Evolutionary conservation across 2,888 invertebrate species (phyloP).

Genomic region (Stenurella melanura): DNA sequence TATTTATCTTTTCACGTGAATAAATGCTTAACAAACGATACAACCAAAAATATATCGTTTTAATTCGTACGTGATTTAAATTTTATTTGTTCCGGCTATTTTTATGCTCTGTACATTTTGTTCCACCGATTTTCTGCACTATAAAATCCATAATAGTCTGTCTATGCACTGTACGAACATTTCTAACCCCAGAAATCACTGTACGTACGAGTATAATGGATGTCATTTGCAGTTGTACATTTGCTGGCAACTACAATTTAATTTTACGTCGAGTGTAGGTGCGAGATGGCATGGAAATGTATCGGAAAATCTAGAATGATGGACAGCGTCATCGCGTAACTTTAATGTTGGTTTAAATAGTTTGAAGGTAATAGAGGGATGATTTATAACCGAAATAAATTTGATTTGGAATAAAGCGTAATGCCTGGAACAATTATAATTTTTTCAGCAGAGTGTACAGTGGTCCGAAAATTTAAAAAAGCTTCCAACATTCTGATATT

Average conservation of each 20-base stretch:
- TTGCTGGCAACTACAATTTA: constrained; percentile 23
- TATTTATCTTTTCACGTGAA: constrained; percentile 67
- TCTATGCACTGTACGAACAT: constrained; percentile 14
- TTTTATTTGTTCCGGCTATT: constrained; percentile 59
- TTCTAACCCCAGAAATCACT: constrained; percentile 8
- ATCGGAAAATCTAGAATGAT: constrained; percentile 17
- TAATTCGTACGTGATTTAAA: constrained; percentile 66
- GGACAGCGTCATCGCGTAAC: constrained; percentile 2
- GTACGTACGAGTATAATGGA: constrained; percentile 23
- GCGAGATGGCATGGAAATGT: constrained; percentile 5
- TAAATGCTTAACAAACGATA: constrained; percentile 59
- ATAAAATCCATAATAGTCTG: constrained; percentile 47
- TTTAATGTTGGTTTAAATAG: constrained; percentile 6
- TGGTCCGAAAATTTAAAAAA: too few relatives aligned
- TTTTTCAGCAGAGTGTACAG: too few relatives aligned
- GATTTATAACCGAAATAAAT: too few relatives aligned
- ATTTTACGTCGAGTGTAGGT: constrained; percentile 24
- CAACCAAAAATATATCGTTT: constrained; percentile 64
- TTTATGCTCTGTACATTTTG: constrained; percentile 51
- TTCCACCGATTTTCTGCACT: constrained; percentile 52
- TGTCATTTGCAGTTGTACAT: constrained; percentile 30
- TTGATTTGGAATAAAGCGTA: too few relatives aligned
- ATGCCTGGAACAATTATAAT: too few relatives aligned
- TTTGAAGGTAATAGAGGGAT: neutral
- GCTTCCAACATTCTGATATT: too few relatives aligned